Base-by-base conservation (phyloP, 2,888 invertebrate species). In the Lysandra bellargus region DNA sequence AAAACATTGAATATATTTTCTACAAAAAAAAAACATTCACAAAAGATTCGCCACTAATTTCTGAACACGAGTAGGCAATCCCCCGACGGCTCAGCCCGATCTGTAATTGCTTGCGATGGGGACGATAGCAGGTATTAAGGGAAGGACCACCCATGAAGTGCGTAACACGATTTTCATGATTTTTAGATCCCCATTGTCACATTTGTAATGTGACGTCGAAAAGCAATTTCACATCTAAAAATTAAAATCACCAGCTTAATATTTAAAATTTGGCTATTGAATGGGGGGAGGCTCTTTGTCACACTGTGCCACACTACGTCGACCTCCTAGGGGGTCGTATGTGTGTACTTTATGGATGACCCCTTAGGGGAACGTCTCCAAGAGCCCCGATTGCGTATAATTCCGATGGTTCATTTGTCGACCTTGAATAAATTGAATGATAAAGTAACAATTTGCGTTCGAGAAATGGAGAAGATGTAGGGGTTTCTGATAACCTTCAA, bases 41-140 rank as follows among this genome's bases (percentile, higher is more conserved):
- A 14, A 37, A 69, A 69, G 33, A 33, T 14, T 69, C 4, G 69
- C 33, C 33, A 37, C 69, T 69, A 69, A 69, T 69, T 69, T 69
- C 69, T 33, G 69, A 69, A 69, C 69, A 69, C 69, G 69, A 69
- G 37, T 69, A 12, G 69, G 69, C 33, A 69, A 69, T 76, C n/a
- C 33, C 23, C 30, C n/a, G 53, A 44, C 44, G 49, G 33, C 33
- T 33, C 57, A 57, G 76, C 53, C 30, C 57, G 53, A 76, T 76
- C 53, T 23, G 76, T 76, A 76, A 76, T 76, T 76, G 76, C 53
- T 76, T 76, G 30, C 17, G 76, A 76, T 76, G 53, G 76, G 57
- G 53, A 53, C 57, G 53, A 76, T 75, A 76, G 76, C 57, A 23
- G 49, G 75, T 49, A 75, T 75, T 75, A 74, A n/a, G 74, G 74